Percentiles rank a stretch among this genome's conserved stretches.
Evolutionary conservation across 1,140 invertebrate genomes (phyloP).

Genomic region (Hermatobates lingyangjiaoensis): DNA sequence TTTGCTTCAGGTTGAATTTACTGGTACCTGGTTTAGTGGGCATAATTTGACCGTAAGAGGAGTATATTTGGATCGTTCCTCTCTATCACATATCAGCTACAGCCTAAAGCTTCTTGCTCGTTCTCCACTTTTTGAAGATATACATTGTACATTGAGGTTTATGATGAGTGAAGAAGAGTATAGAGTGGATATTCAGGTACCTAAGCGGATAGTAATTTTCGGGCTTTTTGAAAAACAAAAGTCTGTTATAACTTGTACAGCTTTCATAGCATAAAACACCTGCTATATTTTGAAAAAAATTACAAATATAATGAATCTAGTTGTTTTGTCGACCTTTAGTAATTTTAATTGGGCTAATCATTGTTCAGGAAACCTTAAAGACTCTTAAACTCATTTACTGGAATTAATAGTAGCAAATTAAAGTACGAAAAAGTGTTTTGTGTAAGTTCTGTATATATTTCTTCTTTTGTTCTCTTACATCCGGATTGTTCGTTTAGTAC

Average conservation of each 20-base stretch:
- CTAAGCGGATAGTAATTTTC: too few relatives aligned
- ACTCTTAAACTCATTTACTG: too few relatives aligned
- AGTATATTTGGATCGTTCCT: slow-evolving; percentile 47
- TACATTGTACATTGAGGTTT: slow-evolving; percentile 36
- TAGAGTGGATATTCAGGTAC: slow-evolving; percentile 34
- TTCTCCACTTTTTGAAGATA: slow-evolving; percentile 46
- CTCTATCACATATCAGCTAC: slow-evolving; percentile 34
- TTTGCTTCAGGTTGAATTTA: slow-evolving; percentile 34
- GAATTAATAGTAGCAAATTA: too few relatives aligned
- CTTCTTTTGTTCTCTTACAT: too few relatives aligned
- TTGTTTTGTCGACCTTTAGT: neutral
- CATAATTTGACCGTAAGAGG: slow-evolving; percentile 45
- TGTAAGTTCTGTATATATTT: too few relatives aligned
- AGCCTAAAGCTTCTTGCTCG: slow-evolving; percentile 44
- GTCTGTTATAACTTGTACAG: neutral
- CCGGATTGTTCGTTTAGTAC: too few relatives aligned
- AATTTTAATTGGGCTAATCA: neutral
- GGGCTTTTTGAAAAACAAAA: slow-evolving; percentile 5
- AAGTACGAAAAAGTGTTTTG: too few relatives aligned
- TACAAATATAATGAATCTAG: neutral
- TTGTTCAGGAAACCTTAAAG: too few relatives aligned
- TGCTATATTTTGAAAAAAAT: neutral
- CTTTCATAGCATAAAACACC: neutral
- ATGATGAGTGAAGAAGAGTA: slow-evolving; percentile 38
- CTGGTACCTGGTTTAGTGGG: slow-evolving; percentile 57